Percentiles rank a stretch among this genome's conserved stretches.
Conservation (phyloP, 2,888 invertebrate genomes). For the Pristionchus maxplancki region DNA sequence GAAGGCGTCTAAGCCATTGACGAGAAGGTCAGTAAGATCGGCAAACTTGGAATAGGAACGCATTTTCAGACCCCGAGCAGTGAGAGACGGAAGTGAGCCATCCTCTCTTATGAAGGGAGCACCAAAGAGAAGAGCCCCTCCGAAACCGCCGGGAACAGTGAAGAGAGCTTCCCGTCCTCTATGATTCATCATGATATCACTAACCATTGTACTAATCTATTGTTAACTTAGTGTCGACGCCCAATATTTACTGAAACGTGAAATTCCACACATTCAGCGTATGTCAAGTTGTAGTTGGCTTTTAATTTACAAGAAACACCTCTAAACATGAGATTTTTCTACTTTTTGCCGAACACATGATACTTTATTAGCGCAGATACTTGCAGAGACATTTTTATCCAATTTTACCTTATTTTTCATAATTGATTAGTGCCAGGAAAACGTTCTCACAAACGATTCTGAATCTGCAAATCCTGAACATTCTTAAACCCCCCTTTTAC, state of each 20-base stretch:
- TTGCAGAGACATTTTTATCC: neutral
- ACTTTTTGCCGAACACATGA: neutral
- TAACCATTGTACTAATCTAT: neutral
- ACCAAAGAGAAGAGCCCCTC: neutral
- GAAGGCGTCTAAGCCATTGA: neutral
- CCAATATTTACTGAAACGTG: neutral
- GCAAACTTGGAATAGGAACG: neutral
- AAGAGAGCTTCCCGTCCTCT: slow-evolving; percentile 9
- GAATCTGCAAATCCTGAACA: too few relatives aligned
- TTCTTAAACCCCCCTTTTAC: too few relatives aligned
- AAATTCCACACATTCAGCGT: neutral
- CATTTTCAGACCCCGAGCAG: neutral
- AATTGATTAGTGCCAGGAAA: too few relatives aligned
- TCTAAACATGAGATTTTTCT: neutral
- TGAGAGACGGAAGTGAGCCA: neutral
- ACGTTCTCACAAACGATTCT: too few relatives aligned
- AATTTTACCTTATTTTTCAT: neutral
- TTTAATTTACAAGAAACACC: neutral
- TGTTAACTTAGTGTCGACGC: neutral
- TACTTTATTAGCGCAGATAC: neutral
- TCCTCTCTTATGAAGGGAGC: neutral
- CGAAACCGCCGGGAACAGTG: neutral
- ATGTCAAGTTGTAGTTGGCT: neutral
- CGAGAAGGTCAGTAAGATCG: neutral
- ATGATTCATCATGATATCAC: neutral